These are phyloP conservation scores for Menura novaehollandiae DNA, from an alignment of 2,113 vertebrate species.

Conservation along the genomic window DNA sequence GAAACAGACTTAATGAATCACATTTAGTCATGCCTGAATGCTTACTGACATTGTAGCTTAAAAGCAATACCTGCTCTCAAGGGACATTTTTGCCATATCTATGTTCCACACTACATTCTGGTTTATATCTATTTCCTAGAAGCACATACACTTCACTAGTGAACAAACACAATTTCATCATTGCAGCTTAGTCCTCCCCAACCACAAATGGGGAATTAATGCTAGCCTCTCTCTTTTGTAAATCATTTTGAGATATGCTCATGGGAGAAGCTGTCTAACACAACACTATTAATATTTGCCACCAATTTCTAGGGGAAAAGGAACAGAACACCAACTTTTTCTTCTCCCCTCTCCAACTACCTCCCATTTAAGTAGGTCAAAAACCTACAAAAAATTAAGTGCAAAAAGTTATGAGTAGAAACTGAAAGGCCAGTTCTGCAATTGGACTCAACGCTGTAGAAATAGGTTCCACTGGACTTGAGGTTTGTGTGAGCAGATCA, in stretches of 20 bases:
- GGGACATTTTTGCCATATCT: not conserved
- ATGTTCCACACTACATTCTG: not conserved
- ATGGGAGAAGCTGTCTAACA: not conserved
- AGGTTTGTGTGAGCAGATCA: not conserved
- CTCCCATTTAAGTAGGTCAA: not conserved
- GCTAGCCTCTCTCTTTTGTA: not conserved
- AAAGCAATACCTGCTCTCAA: not conserved
- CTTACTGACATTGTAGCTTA: not conserved
- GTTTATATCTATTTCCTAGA: not conserved
- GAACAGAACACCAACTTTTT: not conserved
- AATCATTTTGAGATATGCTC: not conserved
- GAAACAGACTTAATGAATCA: constrained; percentile 9
- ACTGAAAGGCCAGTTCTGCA: not conserved
- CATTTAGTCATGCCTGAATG: not conserved
- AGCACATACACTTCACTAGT: not conserved
- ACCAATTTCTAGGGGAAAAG: not conserved
- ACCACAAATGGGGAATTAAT: not conserved
- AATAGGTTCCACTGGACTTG: not conserved
- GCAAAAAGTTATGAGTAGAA: not conserved
- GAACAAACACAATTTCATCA: not conserved
- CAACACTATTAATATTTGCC: not conserved
- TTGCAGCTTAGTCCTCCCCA: not conserved
- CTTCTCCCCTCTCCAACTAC: not conserved
- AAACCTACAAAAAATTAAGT: not conserved
- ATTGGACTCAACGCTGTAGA: not conserved